Conservation (phyloP, 2,113 vertebrate genomes). For the Camarhynchus parvulus region DNA sequence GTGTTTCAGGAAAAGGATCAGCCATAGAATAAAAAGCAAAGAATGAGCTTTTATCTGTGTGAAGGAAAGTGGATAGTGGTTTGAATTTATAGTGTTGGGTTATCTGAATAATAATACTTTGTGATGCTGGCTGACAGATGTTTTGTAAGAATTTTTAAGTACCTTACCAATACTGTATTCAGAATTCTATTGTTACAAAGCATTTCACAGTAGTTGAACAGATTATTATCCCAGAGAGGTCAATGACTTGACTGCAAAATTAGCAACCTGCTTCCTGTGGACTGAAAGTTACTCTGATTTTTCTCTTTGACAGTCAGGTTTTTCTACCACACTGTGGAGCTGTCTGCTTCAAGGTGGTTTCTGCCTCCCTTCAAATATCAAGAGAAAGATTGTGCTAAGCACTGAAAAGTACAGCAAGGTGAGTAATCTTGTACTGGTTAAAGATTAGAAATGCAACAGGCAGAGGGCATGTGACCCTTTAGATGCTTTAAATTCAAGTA, state of each 20-base stretch:
- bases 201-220: not conserved
- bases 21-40: not conserved
- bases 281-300: not conserved
- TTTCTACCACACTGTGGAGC: not conserved
- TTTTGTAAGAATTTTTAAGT: not conserved
- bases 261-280: not conserved
- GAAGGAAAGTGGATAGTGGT: not conserved
- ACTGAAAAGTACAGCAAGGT: not conserved
- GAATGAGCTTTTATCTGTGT: not conserved
- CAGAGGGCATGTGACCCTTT: not conserved
- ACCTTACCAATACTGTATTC: not conserved
- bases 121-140: not conserved
- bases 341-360: not conserved
- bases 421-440: not conserved
- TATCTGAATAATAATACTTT: not conserved
- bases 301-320: not conserved
- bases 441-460: not conserved
- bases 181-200: not conserved
- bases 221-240: not conserved
- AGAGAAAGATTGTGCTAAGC: not conserved
- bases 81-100: not conserved
- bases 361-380: not conserved
- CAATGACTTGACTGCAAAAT: not conserved
- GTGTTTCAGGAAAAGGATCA: not conserved
- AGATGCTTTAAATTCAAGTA: not conserved